These are phyloP conservation scores for Syngnathus scovelli DNA, from an alignment of 2,113 vertebrate species.

Conservation along the genomic window DNA sequence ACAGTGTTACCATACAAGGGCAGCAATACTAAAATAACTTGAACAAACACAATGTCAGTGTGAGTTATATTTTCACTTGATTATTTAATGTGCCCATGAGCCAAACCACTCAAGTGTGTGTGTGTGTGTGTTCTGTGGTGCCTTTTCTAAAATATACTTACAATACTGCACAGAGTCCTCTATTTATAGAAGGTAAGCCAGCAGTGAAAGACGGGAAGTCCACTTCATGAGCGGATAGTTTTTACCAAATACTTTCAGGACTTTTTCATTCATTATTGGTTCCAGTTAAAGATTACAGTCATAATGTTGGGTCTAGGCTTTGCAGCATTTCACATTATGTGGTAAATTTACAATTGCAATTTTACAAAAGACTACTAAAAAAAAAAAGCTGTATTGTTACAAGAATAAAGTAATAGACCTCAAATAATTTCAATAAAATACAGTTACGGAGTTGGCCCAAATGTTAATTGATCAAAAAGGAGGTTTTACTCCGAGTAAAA, in stretches of 20 bases:
- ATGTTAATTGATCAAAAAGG: too few species aligned
- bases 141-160: constrained; percentile 51
- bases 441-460: too few species aligned
- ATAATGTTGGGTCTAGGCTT: neutral
- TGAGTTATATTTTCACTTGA: neutral
- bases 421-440: too few species aligned
- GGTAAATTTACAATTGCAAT: too few species aligned
- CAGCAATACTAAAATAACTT: constrained; percentile 33
- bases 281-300: neutral
- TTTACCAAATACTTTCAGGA: neutral
- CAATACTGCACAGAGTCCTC: constrained; percentile 32
- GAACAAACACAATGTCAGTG: neutral
- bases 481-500: too few species aligned
- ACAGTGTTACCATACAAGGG: constrained; percentile 49
- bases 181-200: constrained; percentile 70
- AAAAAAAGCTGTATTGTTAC: neutral
- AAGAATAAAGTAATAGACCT: neutral
- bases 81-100: constrained; percentile 10
- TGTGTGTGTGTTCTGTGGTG: constrained; percentile 29
- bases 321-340: neutral
- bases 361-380: too few species aligned
- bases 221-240: neutral
- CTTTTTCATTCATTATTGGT: neutral
- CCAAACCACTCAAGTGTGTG: neutral
- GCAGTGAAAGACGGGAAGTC: constrained; percentile 33